Conservation (phyloP, 1,140 invertebrate species). For the Proctacanthus coquilletti region DNA sequence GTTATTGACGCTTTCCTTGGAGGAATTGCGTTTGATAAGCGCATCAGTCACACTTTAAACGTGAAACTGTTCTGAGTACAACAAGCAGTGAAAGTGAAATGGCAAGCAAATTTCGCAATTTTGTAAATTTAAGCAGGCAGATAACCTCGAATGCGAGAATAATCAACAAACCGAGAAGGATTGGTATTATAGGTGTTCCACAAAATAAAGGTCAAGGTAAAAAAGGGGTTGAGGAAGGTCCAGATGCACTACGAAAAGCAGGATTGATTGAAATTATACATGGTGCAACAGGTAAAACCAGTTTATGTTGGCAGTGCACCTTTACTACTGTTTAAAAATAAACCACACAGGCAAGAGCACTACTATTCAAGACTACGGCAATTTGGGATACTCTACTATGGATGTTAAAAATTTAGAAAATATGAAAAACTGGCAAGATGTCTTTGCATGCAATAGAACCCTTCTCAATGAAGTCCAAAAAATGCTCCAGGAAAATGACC, state of each 20-base stretch:
- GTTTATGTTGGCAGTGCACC: too few relatives aligned
- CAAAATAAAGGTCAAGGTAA: conserved; percentile 55
- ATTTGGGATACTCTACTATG: conserved; percentile 38
- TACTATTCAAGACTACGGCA: conserved; percentile 57
- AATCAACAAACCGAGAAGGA: too few relatives aligned
- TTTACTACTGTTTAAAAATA: too few relatives aligned
- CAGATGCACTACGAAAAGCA: conserved; percentile 35
- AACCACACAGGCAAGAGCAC: too few relatives aligned
- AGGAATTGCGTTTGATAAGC: too few relatives aligned
- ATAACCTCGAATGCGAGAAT: not conserved
- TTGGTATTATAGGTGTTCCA: conserved; percentile 56
- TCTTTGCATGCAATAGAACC: conserved; percentile 43
- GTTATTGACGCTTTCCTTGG: too few relatives aligned
- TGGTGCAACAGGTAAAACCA: conserved; percentile 1
- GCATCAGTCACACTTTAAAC: too few relatives aligned
- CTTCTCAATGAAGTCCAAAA: conserved; percentile 44
- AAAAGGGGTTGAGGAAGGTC: conserved; percentile 41
- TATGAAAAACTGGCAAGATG: conserved; percentile 43
- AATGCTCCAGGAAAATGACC: conserved; percentile 43
- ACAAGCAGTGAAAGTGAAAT: too few relatives aligned
- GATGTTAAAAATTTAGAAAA: conserved; percentile 36
- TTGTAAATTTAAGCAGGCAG: not conserved
- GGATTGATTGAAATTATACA: conserved; percentile 18
- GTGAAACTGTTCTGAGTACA: too few relatives aligned
- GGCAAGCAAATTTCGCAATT: not conserved